Base-by-base conservation (phyloP, 2,797 vertebrate species). In the Manis pentadactyla region DNA sequence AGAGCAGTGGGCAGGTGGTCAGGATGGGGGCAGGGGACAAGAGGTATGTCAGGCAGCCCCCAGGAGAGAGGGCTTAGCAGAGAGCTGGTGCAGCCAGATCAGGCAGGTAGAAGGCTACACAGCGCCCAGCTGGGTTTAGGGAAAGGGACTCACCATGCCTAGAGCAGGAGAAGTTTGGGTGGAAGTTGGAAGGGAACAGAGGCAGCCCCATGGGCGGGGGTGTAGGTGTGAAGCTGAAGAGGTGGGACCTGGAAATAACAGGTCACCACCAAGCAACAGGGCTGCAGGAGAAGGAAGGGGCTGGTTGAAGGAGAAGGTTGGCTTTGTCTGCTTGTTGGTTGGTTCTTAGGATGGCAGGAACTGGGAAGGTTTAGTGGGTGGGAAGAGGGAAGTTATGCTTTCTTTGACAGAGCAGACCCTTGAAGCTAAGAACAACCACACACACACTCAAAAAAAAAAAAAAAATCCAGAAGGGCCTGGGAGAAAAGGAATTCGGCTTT, bases 21-120 rank as follows among this genome's bases (percentile, higher is more conserved):
- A 0, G 29, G 46, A 3, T 1, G 25, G 1, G 31, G 19, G 7
- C 2, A 2, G 7, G 13, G 2, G 15, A 1, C 4, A 4, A 21
- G 25, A 42, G 8, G 61, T 13, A n/a, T 39, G 27, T 61, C 66
- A 18, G 42, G 49, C n/a, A 87, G 37, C 7, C 46, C 86, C 17
- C 1, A 7, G 66, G 34, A 49, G 53, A 25, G 23, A 39, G 27
- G 2, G 2, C 71, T 51, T 59, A 13, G 19, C 3, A 7, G 42
- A 13, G 9, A 23, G 29, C 66, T 25, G 77, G 29, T 0, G 4
- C 9, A 6, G 57, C 19, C 31, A 27, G 37, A 27, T 15, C 57
- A 1, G 31, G 46, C 25, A 74, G 81, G 21, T 5, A 23, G 79
- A n/a, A 59, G 12, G 21, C 66, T 12, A 0, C 12, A 14, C 74